Conservation (phyloP, 2,888 invertebrate genomes). For the Lutraria lutraria region DNA sequence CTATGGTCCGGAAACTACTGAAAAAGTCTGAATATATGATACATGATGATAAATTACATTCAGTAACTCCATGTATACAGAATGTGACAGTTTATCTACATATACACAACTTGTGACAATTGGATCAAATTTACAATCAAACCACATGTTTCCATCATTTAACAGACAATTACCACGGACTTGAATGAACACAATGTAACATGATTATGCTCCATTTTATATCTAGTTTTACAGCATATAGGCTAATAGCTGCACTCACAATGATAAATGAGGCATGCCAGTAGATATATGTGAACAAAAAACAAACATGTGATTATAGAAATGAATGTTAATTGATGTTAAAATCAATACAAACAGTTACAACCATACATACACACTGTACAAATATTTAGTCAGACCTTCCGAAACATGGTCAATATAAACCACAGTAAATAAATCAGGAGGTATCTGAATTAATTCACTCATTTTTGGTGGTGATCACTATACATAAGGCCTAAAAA, state of each 20-base stretch:
- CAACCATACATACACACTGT: background rate
- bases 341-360: background rate
- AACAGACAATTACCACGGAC: background rate
- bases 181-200: background rate
- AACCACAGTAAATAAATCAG: background rate
- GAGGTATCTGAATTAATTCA: too few species aligned
- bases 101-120: too few species aligned
- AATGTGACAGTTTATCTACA: too few species aligned
- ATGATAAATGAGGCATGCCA: background rate
- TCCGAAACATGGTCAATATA: background rate
- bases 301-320: background rate
- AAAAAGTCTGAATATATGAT: too few species aligned
- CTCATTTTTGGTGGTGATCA: too few species aligned
- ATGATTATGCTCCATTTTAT: constrained; percentile 1
- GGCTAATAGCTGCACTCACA: background rate
- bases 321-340: background rate
- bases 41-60: too few species aligned
- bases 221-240: background rate
- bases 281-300: background rate
- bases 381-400: background rate
- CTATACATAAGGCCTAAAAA: too few species aligned
- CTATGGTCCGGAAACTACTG: too few species aligned
- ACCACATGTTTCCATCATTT: background rate
- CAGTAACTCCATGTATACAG: too few species aligned
- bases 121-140: too few species aligned